Evolutionary conservation across 2,113 vertebrate species (phyloP).

Genomic region (Drymodes brunneopygia): DNA sequence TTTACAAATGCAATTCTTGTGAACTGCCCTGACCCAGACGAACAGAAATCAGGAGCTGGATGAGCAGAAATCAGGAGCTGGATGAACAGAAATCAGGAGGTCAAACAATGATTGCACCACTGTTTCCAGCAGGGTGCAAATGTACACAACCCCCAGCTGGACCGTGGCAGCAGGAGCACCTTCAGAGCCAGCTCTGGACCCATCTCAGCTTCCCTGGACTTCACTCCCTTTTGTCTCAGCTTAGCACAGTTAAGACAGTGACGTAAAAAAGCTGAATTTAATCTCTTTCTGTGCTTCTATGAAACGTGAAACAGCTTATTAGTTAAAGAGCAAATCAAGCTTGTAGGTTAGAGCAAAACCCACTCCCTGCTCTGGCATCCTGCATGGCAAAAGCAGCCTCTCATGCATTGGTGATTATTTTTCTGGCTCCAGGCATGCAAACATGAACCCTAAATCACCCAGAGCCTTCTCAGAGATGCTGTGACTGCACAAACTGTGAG

Average conservation of each 20-base stretch:
- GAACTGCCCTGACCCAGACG: neutral
- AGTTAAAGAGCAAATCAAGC: neutral
- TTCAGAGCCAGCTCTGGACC: neutral
- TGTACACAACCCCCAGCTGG: neutral
- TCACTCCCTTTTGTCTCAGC: neutral
- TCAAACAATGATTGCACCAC: neutral
- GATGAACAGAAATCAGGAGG: neutral
- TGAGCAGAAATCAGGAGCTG: neutral
- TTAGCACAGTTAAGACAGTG: neutral
- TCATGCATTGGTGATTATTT: neutral
- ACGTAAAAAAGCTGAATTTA: neutral
- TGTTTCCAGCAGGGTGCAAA: neutral
- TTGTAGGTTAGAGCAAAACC: neutral
- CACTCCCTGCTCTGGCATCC: neutral
- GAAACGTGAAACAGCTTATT: neutral
- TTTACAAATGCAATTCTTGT: accelerated
- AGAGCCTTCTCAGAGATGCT: neutral
- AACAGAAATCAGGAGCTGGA: neutral
- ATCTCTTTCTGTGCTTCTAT: neutral
- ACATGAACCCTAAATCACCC: neutral
- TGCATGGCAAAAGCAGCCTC: neutral
- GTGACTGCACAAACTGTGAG: neutral
- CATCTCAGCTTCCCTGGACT: neutral
- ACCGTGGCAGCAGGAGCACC: neutral
- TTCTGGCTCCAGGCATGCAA: neutral